Evolutionary conservation across 92 coral and sea anemone species (phyloP).

Genomic region (Zoanthus solanderi): DNA sequence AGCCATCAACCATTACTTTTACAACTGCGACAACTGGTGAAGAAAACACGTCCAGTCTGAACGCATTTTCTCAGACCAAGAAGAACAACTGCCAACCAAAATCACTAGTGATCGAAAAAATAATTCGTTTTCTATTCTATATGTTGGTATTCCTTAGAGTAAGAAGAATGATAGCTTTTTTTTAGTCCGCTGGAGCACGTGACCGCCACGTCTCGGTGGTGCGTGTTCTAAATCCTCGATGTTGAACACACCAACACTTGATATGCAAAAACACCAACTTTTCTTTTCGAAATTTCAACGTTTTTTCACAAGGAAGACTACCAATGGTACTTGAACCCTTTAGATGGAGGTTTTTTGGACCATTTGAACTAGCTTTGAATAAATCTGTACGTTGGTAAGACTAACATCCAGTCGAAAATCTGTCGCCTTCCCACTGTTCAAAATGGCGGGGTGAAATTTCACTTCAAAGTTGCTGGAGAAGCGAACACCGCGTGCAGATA

Average conservation of each 20-base stretch:
- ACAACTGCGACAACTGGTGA: slow-evolving; percentile 93
- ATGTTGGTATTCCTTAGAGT: slow-evolving; percentile 74
- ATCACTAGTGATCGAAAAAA: slow-evolving; percentile 34
- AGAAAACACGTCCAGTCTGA: slow-evolving; percentile 90
- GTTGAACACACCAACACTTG: slow-evolving; percentile 98
- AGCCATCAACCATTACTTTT: slow-evolving; percentile 99
- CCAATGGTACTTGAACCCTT: slow-evolving; percentile 39
- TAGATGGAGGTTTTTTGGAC: slow-evolving; percentile 69
- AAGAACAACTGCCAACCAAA: slow-evolving; percentile 66
- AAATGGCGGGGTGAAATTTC: slow-evolving; percentile 96
- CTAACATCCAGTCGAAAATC: slow-evolving; percentile 74
- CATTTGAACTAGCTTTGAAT: slow-evolving; percentile 67
- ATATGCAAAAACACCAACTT: slow-evolving; percentile 93
- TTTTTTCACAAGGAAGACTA: slow-evolving; percentile 37
- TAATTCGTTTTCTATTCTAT: slow-evolving; percentile 57
- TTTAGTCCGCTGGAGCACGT: slow-evolving; percentile 96
- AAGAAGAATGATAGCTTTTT: slow-evolving; percentile 86
- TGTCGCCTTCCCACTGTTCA: slow-evolving; percentile 81
- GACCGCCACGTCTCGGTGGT: slow-evolving; percentile 99
- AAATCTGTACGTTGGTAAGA: slow-evolving; percentile 50
- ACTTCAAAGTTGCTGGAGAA: slow-evolving; percentile 87
- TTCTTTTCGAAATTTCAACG: slow-evolving; percentile 67
- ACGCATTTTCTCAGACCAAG: slow-evolving; percentile 91
- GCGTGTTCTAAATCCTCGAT: slow-evolving; percentile 99
- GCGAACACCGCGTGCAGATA: slow-evolving; percentile 93